Evolutionary conservation across 2,888 invertebrate genomes (phyloP), one percentile per base, ranked within the genome.

Genomic region (Pterostichus niger): DNA sequence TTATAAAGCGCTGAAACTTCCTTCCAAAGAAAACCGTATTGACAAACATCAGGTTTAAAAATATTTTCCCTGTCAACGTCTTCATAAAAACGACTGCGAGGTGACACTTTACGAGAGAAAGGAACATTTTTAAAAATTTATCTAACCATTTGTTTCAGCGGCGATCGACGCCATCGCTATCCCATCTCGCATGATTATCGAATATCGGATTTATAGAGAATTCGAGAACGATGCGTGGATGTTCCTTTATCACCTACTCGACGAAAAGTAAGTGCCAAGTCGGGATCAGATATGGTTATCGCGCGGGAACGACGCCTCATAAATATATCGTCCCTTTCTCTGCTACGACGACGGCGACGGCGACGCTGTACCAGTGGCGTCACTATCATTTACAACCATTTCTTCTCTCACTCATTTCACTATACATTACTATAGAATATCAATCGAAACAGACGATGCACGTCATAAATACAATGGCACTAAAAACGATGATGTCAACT

Each of bases 231-330:
- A 56, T 68, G 80, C 80, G 80, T 68, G 68, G 80, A 80, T 68
- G 80, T 40, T 54, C 81, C 81, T 81, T 81, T 81, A 81, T 81
- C 81, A 81, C 81, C 81, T 46, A 56, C 71, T 81, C 80, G 68
- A 44, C 17, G 71, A 31, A 61, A 61, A 54, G 71, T 71, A 81
- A 81, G 81, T 81, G 73, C 73, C 46, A 33, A 40, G 54, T 49
- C 68, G 68, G 35, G 71, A 81, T 81, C 81, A 81, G 81, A 81
- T 81, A 81, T 80, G 81, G 71, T 81, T 81, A 81, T 81, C 81
- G 81, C 46, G 15, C 71, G 24, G 31, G 68, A 61, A 81, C 81
- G 81, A 59, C 56, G 56, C 54, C 73, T 73, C 73, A 81, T 81
- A 81, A 81, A 81, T 81, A 78, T 78, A 59, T 24, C 61, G 56